Evolutionary conservation across 2,888 invertebrate species (phyloP).

Genomic region (Polydrusus pterygomalis): DNA sequence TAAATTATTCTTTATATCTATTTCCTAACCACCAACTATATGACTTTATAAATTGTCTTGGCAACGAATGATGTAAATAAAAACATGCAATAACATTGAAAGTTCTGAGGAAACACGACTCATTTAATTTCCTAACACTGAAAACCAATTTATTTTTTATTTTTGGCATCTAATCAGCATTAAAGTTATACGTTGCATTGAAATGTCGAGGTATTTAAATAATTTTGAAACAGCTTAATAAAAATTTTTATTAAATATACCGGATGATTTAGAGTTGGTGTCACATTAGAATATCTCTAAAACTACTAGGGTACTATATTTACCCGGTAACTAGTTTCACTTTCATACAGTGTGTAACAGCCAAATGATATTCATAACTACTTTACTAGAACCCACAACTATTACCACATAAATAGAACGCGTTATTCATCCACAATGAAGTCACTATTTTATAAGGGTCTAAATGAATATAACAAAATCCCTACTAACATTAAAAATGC

Average conservation of each 20-base stretch:
- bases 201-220: conserved; percentile 26
- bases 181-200: conserved; percentile 31
- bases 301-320: too few species aligned
- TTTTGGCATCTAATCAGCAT: conserved; percentile 25
- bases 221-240: conserved; percentile 13
- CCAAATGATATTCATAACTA: too few species aligned
- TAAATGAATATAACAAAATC: too few species aligned
- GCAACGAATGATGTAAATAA: conserved; percentile 14
- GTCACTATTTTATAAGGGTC: too few species aligned
- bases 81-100: conserved; percentile 23
- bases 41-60: conserved; percentile 10
- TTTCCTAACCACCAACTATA: conserved; percentile 17
- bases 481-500: too few species aligned
- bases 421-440: too few species aligned
- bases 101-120: conserved; percentile 23
- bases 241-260: not conserved
- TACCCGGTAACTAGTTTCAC: too few species aligned
- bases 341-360: too few species aligned
- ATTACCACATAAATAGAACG: too few species aligned
- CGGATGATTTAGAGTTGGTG: too few species aligned
- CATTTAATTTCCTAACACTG: conserved; percentile 29
- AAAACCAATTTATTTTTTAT: conserved; percentile 36
- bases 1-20: conserved; percentile 7
- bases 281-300: too few species aligned
- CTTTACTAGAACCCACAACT: too few species aligned